Percentiles rank a stretch among this genome's conserved stretches.
phyloP scores from a whole-genome alignment of 2,797 vertebrate genomes.

The Molossus alvarezi region DNA sequence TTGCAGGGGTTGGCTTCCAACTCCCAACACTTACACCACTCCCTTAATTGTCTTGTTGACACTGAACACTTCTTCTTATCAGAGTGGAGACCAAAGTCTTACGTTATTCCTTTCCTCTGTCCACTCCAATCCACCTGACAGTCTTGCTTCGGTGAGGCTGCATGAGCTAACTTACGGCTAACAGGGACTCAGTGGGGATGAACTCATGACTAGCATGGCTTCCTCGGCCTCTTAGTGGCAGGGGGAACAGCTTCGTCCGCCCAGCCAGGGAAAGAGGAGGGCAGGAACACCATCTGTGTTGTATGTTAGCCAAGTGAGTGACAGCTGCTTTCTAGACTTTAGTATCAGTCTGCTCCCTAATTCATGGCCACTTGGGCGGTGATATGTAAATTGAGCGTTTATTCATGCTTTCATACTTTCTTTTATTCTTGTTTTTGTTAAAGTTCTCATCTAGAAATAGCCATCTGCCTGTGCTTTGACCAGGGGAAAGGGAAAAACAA shows the following conservation, averaged over 20 bases:
- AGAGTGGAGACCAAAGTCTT: background rate
- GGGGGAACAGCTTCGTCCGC: background rate
- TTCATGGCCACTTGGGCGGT: background rate
- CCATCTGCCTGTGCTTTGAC: background rate
- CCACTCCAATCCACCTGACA: background rate
- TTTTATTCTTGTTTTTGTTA: background rate
- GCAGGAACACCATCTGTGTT: too few relatives aligned
- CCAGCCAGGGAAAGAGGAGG: background rate
- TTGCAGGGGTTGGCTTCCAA: background rate
- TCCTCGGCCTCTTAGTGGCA: background rate
- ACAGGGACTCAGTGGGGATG: background rate
- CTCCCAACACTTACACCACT: background rate
- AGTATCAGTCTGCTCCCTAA: background rate
- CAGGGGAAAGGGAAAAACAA: background rate
- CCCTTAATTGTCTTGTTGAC: background rate
- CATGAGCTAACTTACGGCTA: background rate
- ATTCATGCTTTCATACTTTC: background rate
- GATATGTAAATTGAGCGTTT: background rate
- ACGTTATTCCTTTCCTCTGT: background rate
- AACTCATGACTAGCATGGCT: background rate
- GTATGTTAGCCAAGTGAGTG: background rate
- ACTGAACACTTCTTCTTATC: constrained; percentile 4
- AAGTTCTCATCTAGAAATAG: background rate
- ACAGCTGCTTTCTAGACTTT: background rate
- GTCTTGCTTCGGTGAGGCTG: background rate